Percentiles rank a stretch among this genome's conserved stretches.
Evolutionary conservation across 2,113 vertebrate species (phyloP).

Genomic region (Semnopithecus entellus): DNA sequence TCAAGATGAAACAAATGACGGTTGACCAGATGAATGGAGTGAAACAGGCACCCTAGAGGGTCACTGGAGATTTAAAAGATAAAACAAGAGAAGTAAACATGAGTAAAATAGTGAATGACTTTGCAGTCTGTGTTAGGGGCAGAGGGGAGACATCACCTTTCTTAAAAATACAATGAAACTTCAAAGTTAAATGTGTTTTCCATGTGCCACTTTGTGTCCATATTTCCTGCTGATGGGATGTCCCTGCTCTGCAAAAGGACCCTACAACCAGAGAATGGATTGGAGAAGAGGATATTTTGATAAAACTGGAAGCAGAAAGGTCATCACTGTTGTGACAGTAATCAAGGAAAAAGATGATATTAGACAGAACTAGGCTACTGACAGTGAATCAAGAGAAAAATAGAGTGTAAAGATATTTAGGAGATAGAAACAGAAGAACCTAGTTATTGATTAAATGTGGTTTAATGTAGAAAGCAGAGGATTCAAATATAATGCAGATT

Average conservation of each 20-base stretch:
- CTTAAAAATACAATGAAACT: not conserved
- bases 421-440: not conserved
- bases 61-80: not conserved
- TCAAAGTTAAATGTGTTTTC: not conserved
- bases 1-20: not conserved
- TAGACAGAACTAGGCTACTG: not conserved
- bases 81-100: not conserved
- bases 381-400: not conserved
- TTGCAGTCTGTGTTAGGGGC: not conserved
- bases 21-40: not conserved
- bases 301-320: not conserved
- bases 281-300: not conserved
- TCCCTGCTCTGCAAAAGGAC: not conserved
- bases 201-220: not conserved
- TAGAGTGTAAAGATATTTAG: not conserved
- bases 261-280: not conserved
- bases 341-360: not conserved
- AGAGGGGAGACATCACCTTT: not conserved
- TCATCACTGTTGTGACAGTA: not conserved
- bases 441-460: not conserved
- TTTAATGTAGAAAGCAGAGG: not conserved
- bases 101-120: not conserved
- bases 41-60: not conserved
- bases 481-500: not conserved
- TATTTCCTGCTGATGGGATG: not conserved